Evolutionary conservation across 2,797 vertebrate genomes (phyloP).

Genomic region (Dicrostonyx torquatus): DNA sequence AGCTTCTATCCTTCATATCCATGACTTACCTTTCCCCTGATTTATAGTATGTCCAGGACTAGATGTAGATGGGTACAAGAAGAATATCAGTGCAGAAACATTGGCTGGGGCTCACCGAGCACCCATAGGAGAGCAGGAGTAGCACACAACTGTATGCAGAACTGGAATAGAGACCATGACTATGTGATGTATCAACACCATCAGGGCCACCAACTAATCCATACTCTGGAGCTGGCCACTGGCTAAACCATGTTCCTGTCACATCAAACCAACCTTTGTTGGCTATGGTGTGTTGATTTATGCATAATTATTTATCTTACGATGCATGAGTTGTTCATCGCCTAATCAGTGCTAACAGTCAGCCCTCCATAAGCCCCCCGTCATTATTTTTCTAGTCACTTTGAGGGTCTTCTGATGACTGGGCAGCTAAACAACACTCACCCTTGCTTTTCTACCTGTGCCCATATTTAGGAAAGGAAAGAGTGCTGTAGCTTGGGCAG

Average conservation of each 20-base stretch:
- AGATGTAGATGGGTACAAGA: not conserved
- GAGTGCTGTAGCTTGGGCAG: rapidly evolving
- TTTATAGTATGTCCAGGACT: rapidly evolving
- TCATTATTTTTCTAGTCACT: not conserved
- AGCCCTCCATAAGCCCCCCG: rapidly evolving
- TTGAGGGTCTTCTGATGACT: not conserved
- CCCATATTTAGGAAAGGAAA: too few relatives aligned
- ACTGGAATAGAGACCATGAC: not conserved
- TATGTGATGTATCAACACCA: rapidly evolving
- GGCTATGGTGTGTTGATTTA: rapidly evolving
- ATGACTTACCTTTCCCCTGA: rapidly evolving
- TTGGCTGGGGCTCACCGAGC: not conserved
- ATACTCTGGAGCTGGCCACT: too few relatives aligned
- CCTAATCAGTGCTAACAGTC: not conserved
- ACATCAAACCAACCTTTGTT: rapidly evolving
- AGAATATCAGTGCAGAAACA: not conserved
- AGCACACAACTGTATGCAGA: too few relatives aligned
- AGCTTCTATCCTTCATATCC: rapidly evolving
- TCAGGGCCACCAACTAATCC: rapidly evolving
- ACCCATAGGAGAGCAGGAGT: too few relatives aligned
- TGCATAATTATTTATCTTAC: not conserved
- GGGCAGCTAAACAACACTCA: too few relatives aligned
- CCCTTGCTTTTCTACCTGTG: not conserved
- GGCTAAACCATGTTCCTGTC: rapidly evolving
- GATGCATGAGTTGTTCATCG: rapidly evolving